phyloP scores from a whole-genome alignment of 1,140 invertebrate genomes.

The Apis laboriosa region DNA sequence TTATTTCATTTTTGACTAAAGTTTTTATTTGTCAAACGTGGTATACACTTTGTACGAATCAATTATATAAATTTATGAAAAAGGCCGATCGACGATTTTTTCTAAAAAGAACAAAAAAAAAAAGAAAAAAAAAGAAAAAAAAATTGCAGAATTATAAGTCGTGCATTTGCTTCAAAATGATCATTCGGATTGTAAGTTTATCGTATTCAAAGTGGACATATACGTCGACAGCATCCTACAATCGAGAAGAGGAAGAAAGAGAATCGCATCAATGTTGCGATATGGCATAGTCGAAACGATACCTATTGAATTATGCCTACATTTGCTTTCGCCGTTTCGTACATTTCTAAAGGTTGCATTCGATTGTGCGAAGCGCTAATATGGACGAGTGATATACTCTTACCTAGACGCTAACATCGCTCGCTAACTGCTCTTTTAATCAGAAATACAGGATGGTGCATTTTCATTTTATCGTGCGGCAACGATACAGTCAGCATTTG shows the following conservation, averaged over 20 bases:
- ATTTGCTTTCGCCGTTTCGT: constrained; percentile 27
- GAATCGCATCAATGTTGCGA: constrained; percentile 43
- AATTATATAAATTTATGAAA: not conserved
- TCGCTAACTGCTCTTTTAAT: constrained; percentile 60
- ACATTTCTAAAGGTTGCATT: constrained; percentile 23
- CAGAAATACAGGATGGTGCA: not conserved
- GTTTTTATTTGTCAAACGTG: not conserved
- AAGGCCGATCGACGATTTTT: constrained; percentile 31
- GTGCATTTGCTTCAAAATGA: constrained; percentile 17
- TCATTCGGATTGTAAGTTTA: not conserved
- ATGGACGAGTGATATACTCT: constrained; percentile 56
- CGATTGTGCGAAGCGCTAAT: constrained; percentile 42
- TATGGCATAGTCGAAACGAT: constrained; percentile 11
- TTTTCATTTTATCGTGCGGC: constrained; percentile 7
- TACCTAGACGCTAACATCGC: constrained; percentile 54
- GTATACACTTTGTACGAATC: not conserved
- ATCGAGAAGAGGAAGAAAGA: constrained; percentile 59
- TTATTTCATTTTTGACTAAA: constrained; percentile 5
- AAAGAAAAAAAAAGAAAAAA: not conserved
- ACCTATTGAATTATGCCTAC: not conserved
- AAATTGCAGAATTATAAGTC: constrained; percentile 1
- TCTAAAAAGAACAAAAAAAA: not conserved
- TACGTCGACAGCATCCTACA: constrained; percentile 15
- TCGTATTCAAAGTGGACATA: constrained; percentile 6
- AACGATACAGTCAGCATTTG: constrained; percentile 6